phyloP scores from a whole-genome alignment of 2,113 vertebrate genomes.

The Callithrix jacchus region DNA sequence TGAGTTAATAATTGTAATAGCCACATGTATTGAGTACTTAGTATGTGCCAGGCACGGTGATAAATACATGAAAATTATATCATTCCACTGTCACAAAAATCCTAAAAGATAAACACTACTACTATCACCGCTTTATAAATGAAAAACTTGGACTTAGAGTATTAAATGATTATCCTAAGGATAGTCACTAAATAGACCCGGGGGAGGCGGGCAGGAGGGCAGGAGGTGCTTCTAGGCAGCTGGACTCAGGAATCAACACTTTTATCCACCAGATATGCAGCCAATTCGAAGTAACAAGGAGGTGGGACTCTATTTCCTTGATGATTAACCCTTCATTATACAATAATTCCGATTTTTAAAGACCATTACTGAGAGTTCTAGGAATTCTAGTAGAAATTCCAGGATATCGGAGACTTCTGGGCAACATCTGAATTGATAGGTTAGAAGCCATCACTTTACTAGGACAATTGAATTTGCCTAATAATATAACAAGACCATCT shows the following conservation, averaged over 20 bases:
- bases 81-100: not conserved
- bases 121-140: not conserved
- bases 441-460: not conserved
- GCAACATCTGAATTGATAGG: not conserved
- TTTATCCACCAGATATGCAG: not conserved
- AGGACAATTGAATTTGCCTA: not conserved
- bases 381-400: conserved; percentile 28
- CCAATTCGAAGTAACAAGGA: not conserved
- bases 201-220: not conserved
- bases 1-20: not conserved
- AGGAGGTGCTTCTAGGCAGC: not conserved
- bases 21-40: not conserved
- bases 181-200: not conserved
- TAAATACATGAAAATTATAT: not conserved
- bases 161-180: not conserved
- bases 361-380: conserved; percentile 19
- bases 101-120: not conserved
- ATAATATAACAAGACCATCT: not conserved
- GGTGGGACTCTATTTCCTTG: not conserved
- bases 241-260: not conserved
- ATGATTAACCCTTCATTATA: not conserved
- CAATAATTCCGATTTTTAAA: not conserved
- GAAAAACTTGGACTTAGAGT: not conserved
- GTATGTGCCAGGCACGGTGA: not conserved
- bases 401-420: conserved; percentile 16